Base-by-base conservation (phyloP, 2,797 vertebrate species). In the Falco concolor region DNA sequence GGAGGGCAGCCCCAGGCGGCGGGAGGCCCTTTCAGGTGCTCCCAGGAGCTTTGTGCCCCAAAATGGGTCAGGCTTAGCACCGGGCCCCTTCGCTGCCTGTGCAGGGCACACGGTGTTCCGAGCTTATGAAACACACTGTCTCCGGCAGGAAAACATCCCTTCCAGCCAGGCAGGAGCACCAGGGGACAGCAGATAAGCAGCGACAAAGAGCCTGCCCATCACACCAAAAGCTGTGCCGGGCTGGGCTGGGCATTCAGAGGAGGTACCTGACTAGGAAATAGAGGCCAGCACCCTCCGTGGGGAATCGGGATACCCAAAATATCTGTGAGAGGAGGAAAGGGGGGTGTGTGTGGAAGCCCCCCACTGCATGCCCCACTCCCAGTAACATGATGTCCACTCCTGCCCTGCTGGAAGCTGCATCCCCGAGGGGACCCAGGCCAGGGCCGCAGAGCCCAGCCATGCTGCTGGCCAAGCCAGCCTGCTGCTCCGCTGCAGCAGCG, bases 81-180 rank as follows among this genome's bases (percentile, higher is more conserved):
- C 68, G 84, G 78, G 92, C 32, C 81, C 88, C 75, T 87, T 64
- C 40, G 2, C 34, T 75, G 84, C 56, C 78, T 90, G 61, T 84
- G 65, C 84, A 75, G 89, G 90, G 93, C 84, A 95, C 90, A 87
- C 4, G 0, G 72, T 2, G 32, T 93, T 94, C 88, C 86, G 42
- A 67, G 90, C 89, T 96, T 96, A 93, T 81, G 88, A 96, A 96
- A 95, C 93, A 84, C 45, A 6, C 61, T 32, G 42, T 74, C 75
- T 92, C 72, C 12, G 2, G 47, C 30, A 80, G 69, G 80, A 93
- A 94, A 93, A 83, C 80, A 65, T 84, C 74, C 59, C 73, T 74
- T 86, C 70, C 44, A 83, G 87, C 57, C 5, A 6, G 74, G 61
- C 79, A 81, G 92, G 34, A 92, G 65, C 84, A 92, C 57, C 68